phyloP scores from a whole-genome alignment of 2,113 vertebrate species.

The Echinops telfairi region DNA sequence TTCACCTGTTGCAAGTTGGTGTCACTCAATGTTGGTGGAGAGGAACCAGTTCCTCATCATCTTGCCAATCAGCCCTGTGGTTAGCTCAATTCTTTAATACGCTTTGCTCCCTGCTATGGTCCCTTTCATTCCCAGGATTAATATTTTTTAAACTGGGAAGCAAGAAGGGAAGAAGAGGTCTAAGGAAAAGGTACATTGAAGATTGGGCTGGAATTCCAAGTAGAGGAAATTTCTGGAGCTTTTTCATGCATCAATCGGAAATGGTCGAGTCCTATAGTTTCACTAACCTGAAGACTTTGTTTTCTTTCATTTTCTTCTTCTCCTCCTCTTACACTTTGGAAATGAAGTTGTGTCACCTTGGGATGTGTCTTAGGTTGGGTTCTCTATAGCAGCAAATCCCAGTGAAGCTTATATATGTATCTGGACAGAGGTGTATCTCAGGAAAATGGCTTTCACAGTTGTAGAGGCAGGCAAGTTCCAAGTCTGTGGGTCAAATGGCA shows the following conservation, averaged over 20 bases:
- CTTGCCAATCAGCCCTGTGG: background rate
- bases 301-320: background rate
- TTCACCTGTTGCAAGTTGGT: background rate
- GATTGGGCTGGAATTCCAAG: background rate
- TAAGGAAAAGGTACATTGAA: background rate
- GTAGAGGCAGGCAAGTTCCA: no score
- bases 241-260: background rate
- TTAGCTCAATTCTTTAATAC: background rate
- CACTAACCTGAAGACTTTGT: background rate
- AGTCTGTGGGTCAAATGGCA: no score
- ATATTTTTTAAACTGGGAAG: background rate
- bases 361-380: background rate
- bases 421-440: no score
- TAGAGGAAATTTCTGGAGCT: constrained; percentile 1
- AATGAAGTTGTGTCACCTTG: background rate
- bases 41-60: background rate
- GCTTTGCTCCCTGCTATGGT: background rate
- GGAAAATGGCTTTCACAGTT: no score
- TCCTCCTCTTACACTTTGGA: background rate
- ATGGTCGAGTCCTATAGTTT: background rate
- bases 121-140: background rate
- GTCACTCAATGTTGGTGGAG: background rate
- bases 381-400: no score
- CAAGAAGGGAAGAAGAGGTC: background rate
- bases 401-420: no score